phyloP scores from a whole-genome alignment of 1,140 invertebrate species.

The Cyclargus thomasi region DNA sequence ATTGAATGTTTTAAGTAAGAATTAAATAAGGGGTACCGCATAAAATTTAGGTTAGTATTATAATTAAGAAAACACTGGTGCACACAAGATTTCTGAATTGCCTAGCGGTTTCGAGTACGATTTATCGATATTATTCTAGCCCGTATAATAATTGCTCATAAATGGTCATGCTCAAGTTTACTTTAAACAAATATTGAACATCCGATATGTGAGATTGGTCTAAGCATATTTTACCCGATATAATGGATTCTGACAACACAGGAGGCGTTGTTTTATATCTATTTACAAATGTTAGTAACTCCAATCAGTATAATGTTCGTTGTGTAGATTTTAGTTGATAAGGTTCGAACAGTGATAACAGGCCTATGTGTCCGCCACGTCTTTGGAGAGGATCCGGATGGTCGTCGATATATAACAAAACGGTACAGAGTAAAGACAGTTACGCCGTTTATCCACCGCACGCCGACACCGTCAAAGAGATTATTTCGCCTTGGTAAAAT shows the following conservation, averaged over 20 bases:
- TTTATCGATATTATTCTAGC: not conserved
- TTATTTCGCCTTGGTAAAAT: too few relatives aligned
- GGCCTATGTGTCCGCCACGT: constrained; percentile 39
- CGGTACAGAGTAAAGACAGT: too few relatives aligned
- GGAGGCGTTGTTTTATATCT: constrained; percentile 34
- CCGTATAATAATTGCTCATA: not conserved
- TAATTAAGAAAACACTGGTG: too few relatives aligned
- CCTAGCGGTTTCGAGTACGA: too few relatives aligned
- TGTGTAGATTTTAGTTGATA: constrained; percentile 53
- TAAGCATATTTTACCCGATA: constrained; percentile 11
- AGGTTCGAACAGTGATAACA: constrained; percentile 42
- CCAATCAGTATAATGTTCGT: constrained; percentile 55
- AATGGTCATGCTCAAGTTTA: not conserved
- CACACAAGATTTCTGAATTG: too few relatives aligned
- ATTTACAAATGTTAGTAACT: constrained; percentile 50
- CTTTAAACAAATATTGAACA: not conserved
- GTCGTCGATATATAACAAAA: not conserved
- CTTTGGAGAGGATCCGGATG: not conserved
- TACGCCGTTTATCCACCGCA: too few relatives aligned
- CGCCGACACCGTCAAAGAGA: too few relatives aligned
- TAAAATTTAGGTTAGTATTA: too few relatives aligned
- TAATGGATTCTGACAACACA: constrained; percentile 49
- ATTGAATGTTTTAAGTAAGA: too few relatives aligned
- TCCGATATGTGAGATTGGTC: constrained; percentile 17
- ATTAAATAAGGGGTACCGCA: too few relatives aligned